phyloP scores from a whole-genome alignment of 2,113 vertebrate genomes.

The Camarhynchus parvulus region DNA sequence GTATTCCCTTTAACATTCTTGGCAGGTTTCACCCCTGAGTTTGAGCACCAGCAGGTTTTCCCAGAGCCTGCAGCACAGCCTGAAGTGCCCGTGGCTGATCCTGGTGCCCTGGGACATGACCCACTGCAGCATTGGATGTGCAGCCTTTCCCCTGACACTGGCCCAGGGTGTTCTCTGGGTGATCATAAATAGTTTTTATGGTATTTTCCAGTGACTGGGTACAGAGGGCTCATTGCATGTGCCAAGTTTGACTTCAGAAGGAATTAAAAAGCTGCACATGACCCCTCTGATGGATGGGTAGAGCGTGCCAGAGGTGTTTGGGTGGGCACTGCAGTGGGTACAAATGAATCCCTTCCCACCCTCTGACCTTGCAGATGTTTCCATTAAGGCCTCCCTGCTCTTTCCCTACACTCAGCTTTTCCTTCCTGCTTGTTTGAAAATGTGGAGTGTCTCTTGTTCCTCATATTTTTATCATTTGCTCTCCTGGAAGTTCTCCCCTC shows the following conservation, averaged over 20 bases:
- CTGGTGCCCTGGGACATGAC: background rate
- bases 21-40: background rate
- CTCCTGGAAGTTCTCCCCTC: background rate
- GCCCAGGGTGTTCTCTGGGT: background rate
- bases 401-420: background rate
- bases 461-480: background rate
- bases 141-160: background rate
- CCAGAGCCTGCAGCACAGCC: background rate
- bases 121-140: background rate
- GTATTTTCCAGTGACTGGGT: slow-evolving; percentile 6
- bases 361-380: background rate
- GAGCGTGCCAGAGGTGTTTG: background rate
- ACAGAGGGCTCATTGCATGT: background rate
- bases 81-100: background rate
- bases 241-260: slow-evolving; percentile 26
- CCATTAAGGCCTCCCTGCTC: background rate
- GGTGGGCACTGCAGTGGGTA: background rate
- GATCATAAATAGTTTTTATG: background rate
- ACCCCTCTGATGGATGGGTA: background rate
- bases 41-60: background rate
- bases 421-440: background rate
- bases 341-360: background rate
- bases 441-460: background rate
- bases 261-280: background rate
- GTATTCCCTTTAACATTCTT: background rate